Conservation (phyloP, 2,113 vertebrate genomes). For the Xenotilapia longispinis region DNA sequence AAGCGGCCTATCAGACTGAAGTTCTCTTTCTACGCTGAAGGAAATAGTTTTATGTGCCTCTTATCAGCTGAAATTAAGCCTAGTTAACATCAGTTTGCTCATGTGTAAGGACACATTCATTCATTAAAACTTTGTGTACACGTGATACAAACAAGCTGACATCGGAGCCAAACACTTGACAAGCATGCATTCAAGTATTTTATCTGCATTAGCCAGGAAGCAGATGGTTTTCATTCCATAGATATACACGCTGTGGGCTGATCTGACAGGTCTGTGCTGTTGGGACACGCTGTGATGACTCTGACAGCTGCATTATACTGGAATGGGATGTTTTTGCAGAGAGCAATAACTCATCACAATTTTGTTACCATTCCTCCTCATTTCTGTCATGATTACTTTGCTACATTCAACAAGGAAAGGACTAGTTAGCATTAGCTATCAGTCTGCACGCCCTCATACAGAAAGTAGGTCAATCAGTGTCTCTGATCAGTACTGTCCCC, state of each 20-base stretch:
- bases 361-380: neutral
- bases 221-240: neutral
- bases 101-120: fast-evolving
- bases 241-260: neutral
- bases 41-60: neutral
- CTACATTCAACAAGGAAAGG: neutral
- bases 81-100: neutral
- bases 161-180: neutral
- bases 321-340: neutral
- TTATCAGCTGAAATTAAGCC: fast-evolving
- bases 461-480: neutral
- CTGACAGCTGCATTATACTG: neutral
- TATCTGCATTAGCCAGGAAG: neutral
- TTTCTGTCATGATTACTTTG: neutral
- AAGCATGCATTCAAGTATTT: neutral
- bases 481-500: neutral
- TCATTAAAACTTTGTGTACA: neutral
- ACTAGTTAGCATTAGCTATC: neutral
- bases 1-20: neutral
- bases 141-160: neutral
- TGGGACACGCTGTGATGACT: neutral
- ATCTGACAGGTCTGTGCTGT: neutral
- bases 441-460: neutral
- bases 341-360: neutral
- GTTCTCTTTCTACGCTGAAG: neutral